Evolutionary conservation across 2,888 invertebrate genomes (phyloP), one percentile per base, ranked within the genome.

Genomic region (Volucella bombylans): DNA sequence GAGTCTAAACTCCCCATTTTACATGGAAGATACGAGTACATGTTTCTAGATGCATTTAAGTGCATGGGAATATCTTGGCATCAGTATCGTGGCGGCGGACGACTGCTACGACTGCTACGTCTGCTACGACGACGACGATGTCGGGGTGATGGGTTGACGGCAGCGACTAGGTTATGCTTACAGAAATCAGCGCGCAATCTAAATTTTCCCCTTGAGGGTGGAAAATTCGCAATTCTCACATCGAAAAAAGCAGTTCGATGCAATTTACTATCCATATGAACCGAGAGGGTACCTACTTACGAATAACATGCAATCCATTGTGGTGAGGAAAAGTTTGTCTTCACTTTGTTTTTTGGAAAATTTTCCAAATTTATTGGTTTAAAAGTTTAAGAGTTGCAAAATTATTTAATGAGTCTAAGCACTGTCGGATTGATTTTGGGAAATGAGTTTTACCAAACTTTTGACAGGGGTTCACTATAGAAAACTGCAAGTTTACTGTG

Each of bases 151-250:
- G 18, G 4, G 15, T 14, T 6, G 43, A 31, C 1, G 68, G 14
- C n/a, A n/a, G n/a, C 50, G 64, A 71, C 50, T 38, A 18, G 68
- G 38, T 61, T 54, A 47, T 68, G 54, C 67, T 69, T 43, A 47
- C n/a, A 38, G 39, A 74, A 68, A 43, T 52, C 68, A 74, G 31
- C 71, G 71, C 11, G 57, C 74, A 67, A 79, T 67, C 69, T 55
- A 67, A 73, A 74, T 71, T 65, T 65, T 71, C 54, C 39, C 80
- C 80, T 71, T 61, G 69, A 69, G 83, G 83, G 74, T 80, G 83
- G 74, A 83, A 83, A 80, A 65, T 62, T 73, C 47, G 64, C 57
- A 71, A 65, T 83, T 79, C 71, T 71, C 74, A 83, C 80, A 71
- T 73, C 47, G 31, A 69, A 55, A 72, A 78, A 43, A 69, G 76